Base-by-base conservation (phyloP, 2,797 vertebrate genomes). In the Corythornis leucogaster region DNA sequence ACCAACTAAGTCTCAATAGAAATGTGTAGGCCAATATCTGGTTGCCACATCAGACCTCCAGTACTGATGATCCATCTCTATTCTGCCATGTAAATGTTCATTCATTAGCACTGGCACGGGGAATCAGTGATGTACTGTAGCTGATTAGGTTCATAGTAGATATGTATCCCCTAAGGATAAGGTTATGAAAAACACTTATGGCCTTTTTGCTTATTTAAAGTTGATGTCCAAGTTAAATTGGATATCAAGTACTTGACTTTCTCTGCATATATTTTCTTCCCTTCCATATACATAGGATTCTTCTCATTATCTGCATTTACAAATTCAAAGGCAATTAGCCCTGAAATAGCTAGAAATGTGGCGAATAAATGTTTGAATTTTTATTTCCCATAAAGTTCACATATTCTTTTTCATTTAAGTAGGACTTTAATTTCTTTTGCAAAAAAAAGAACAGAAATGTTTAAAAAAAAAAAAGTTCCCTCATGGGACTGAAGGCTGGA, bases 301-400 rank as follows among this genome's bases (percentile, higher is more conserved):
- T 96, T 95, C 93, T 96, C 73, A 94, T 97, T 97, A 93, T 95
- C 96, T 96, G 58, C 84, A 88, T 95, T 97, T 97, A 93, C 80
- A 97, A 89, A 95, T 91, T 94, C 93, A 94, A 89, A 96, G 85
- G 80, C 93, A 97, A 96, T 97, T 97, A 97, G 93, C 91, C 80
- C 92, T 94, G 95, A 96, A 95, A 95, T 89, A 87, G 83, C 85
- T 91, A 93, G 87, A 94, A 92, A 79, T 64, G 69, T 82, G 74
- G 91, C 96, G 61, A 94, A 95, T 90, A 85, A 96, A 87, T 88
- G 46, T 89, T 86, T 90, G 62, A 87, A 58, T 78, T 91, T 90
- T 89, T 80, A 90, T 68, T 79, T 84, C 63, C 14, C 66, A 46
- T 61, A 85, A 96, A 95, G 48, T 83, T 90, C 38, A 33, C 76